phyloP scores from a whole-genome alignment of 2,888 invertebrate genomes.

The Epistrophe eligans region DNA sequence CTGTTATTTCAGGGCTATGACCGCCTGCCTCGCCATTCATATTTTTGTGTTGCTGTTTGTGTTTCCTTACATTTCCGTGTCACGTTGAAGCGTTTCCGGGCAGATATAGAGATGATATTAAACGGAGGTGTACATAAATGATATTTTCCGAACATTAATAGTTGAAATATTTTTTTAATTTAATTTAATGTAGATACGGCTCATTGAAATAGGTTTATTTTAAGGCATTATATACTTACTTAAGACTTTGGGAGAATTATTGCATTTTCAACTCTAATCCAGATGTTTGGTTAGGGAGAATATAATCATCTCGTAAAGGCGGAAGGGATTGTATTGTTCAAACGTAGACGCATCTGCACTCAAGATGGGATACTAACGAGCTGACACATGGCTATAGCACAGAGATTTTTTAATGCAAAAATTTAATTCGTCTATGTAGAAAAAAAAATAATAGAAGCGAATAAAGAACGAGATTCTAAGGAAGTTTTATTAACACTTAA shows the following conservation, averaged over 20 bases:
- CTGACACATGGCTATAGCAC: neutral
- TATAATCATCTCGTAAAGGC: neutral
- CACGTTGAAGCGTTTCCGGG: slow-evolving; percentile 60
- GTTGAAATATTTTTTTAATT: slow-evolving; percentile 33
- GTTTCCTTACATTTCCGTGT: slow-evolving; percentile 36
- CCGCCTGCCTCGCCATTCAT: slow-evolving; percentile 30
- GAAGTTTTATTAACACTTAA: neutral
- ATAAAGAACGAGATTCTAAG: neutral
- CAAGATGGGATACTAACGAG: neutral
- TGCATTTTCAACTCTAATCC: slow-evolving; percentile 31
- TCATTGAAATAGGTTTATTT: slow-evolving; percentile 35
- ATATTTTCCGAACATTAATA: slow-evolving; percentile 30
- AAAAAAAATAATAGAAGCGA: neutral
- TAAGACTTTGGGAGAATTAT: neutral
- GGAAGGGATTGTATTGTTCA: neutral
- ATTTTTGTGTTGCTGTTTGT: slow-evolving; percentile 19
- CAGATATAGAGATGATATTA: slow-evolving; percentile 21
- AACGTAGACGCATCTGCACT: slow-evolving; percentile 3
- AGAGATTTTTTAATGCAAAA: neutral
- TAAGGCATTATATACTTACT: neutral
- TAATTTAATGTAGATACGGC: slow-evolving; percentile 21
- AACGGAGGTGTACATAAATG: slow-evolving; percentile 9
- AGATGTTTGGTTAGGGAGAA: slow-evolving; percentile 13
- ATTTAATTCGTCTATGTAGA: neutral
- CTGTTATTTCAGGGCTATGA: slow-evolving; percentile 50